Base-by-base conservation (phyloP, 30 jellyfish, hydroid and myxozoan genomes). In the Turritopsis dohrnii region DNA sequence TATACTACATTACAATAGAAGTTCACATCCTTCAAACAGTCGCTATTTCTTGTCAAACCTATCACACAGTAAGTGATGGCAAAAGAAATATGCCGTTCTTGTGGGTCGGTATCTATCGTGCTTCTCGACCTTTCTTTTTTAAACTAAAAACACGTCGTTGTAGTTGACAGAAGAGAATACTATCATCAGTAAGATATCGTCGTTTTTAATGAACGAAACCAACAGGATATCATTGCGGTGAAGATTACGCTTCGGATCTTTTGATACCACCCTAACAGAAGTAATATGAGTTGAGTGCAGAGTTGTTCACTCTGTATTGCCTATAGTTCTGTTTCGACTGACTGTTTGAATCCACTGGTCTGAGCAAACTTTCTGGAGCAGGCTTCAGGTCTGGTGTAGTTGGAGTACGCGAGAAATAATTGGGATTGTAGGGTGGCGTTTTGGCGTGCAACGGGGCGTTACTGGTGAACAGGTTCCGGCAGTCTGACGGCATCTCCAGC, bases 371-470 rank as follows among this genome's bases (percentile, higher is more conserved):
- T 19, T 27, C 54, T 22, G 85, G 65, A 17, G 29, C 94, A 60
- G 96, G 96, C 66, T 84, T 85, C 25, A 85, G 71, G n/a, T 94
- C 96, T 24, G 99, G 99, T 20, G 99, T 94, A 1, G 93, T 90
- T 8, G 99, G 99, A 18, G 99, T 94, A 54, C 95, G 96, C 71
- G 94, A 90, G 20, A 77, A 22, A 72, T 94, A 90, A 71, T 89
- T 92, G n/a, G 99, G 99, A 72, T 94, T 94, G 91, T 88, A 94
- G 8, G 99, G 99, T 16, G 97, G 97, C 23, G 94, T 65, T 26
- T 71, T 54, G 24, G 72, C 74, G 88, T 92, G 95, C 53, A 83
- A 71, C 18, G 87, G 81, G 27, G 86, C 90, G 4, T 87, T 89
- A 30, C 86, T 85, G 9, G 85, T 81, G 52, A 79, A 65, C 87